Conservation (phyloP, 2,888 invertebrate genomes). For the Micropterix aruncella region DNA sequence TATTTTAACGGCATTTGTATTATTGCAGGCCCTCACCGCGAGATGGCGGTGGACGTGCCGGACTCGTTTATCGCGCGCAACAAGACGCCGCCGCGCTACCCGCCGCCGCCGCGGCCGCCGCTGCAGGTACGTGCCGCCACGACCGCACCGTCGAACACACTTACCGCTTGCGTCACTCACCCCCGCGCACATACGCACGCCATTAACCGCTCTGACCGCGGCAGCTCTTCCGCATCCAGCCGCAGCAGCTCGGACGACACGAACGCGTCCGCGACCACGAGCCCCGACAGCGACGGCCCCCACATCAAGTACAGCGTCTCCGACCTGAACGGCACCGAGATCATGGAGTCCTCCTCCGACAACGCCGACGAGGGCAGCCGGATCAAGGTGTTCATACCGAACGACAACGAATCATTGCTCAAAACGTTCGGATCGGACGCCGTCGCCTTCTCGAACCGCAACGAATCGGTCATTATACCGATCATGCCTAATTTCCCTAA, state of each 20-base stretch:
- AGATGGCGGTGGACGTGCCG: constrained; percentile 98
- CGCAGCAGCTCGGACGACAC: constrained; percentile 26
- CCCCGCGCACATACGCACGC: neutral
- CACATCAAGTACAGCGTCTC: constrained; percentile 26
- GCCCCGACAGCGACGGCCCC: constrained; percentile 24
- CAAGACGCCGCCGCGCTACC: constrained; percentile 85
- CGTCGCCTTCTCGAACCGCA: constrained; percentile 32
- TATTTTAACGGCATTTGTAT: no score
- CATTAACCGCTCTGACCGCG: constrained; percentile 4
- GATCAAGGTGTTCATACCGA: constrained; percentile 32
- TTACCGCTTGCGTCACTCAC: constrained; percentile 7
- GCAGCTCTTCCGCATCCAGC: constrained; percentile 21
- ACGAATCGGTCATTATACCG: constrained; percentile 33
- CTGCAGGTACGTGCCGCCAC: constrained; percentile 37
- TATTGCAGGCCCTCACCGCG: constrained; percentile 74
- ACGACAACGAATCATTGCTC: constrained; percentile 31
- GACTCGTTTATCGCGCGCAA: constrained; percentile 83
- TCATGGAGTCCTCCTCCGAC: constrained; percentile 27
- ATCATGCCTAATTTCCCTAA: constrained; percentile 9
- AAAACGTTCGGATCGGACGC: constrained; percentile 28
- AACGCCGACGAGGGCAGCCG: constrained; percentile 31
- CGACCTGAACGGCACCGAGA: constrained; percentile 25
- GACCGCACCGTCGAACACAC: constrained; percentile 14
- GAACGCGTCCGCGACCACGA: constrained; percentile 20
- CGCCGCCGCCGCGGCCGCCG: constrained; percentile 68